Evolutionary conservation across 2,888 invertebrate species (phyloP).

Genomic region (Augochlorella aurata): DNA sequence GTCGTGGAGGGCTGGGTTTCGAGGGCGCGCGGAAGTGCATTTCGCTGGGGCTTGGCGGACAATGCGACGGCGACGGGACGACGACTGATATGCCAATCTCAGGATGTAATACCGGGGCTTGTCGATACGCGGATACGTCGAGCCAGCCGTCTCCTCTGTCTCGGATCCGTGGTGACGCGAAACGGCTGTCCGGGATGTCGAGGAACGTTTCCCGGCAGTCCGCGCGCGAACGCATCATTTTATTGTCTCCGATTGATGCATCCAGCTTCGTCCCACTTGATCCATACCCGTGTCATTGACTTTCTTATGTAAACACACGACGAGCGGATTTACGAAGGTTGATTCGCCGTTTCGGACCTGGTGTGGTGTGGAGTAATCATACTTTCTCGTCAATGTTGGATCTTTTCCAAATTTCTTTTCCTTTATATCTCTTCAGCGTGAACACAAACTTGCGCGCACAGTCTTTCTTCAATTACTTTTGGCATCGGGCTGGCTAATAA

Average conservation of each 20-base stretch:
- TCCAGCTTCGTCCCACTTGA: background rate
- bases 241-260: conserved; percentile 8
- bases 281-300: background rate
- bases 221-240: conserved; percentile 4
- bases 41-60: conserved; percentile 42
- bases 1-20: conserved; percentile 29
- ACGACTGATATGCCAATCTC: conserved; percentile 64
- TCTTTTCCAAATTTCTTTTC: background rate
- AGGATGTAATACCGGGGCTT: conserved; percentile 49
- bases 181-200: conserved; percentile 38
- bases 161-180: conserved; percentile 19
- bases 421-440: conserved; percentile 9
- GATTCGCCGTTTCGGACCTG: background rate
- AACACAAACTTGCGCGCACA: background rate
- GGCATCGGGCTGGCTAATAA: background rate
- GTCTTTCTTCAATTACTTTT: background rate
- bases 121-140: conserved; percentile 55
- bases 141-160: conserved; percentile 27
- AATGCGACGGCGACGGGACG: conserved; percentile 44
- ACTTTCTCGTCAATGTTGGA: background rate
- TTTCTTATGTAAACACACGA: conserved; percentile 28
- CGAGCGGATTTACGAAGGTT: background rate
- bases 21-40: conserved; percentile 50
- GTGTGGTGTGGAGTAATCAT: conserved; percentile 11
- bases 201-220: background rate